Conservation (phyloP, 2,113 vertebrate species). For the Columbina picui region DNA sequence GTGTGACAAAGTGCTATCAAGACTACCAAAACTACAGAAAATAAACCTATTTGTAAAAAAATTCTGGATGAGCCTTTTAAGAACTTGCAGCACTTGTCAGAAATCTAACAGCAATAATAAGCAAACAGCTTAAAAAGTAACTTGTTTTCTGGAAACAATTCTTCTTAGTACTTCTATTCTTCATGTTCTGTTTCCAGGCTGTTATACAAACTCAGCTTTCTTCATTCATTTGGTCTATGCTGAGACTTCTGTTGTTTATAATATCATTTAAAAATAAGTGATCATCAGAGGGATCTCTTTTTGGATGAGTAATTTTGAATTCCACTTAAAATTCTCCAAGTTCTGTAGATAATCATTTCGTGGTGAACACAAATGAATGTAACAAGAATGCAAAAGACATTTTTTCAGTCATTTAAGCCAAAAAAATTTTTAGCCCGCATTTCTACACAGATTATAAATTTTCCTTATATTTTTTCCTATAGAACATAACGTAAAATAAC, state of each 20-base stretch:
- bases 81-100: neutral
- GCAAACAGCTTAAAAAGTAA: neutral
- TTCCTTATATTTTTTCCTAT: neutral
- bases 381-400: neutral
- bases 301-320: neutral
- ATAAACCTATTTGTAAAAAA: neutral
- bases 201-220: neutral
- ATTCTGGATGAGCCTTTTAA: neutral
- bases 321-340: neutral
- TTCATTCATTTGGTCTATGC: neutral
- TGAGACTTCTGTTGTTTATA: neutral
- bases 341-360: neutral
- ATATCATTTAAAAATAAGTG: neutral
- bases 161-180: neutral
- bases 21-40: neutral
- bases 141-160: slow-evolving; percentile 4
- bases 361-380: neutral
- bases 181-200: neutral
- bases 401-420: neutral
- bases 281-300: neutral
- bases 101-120: neutral
- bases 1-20: neutral
- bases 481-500: accelerated
- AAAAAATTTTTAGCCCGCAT: neutral
- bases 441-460: neutral